phyloP scores from a whole-genome alignment of 2,888 invertebrate genomes.

The Cephus pygmeus region DNA sequence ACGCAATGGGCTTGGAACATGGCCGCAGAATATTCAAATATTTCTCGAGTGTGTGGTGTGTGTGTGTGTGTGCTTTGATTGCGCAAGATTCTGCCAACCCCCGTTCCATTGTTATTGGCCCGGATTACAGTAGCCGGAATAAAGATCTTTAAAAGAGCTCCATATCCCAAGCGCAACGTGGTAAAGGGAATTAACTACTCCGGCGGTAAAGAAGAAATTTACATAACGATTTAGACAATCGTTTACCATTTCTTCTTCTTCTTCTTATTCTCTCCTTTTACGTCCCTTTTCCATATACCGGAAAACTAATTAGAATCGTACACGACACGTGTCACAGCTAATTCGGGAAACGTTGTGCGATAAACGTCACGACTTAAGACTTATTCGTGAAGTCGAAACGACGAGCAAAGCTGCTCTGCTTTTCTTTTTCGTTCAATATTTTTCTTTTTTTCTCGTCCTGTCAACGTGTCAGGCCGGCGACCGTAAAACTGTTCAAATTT shows the following conservation, averaged over 20 bases:
- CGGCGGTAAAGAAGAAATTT: neutral
- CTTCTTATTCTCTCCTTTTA: neutral
- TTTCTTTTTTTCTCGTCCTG: conserved; percentile 7
- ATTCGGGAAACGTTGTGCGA: conserved; percentile 7
- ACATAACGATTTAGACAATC: neutral
- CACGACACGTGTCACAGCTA: neutral
- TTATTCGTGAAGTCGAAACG: conserved; percentile 11
- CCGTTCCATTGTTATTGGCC: neutral
- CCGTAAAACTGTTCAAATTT: conserved; percentile 11
- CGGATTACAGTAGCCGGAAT: neutral
- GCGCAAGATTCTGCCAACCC: conserved; percentile 1
- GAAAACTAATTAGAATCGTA: neutral
- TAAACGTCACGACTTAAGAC: conserved; percentile 15
- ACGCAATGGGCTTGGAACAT: conserved; percentile 15
- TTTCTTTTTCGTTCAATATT: conserved; percentile 7
- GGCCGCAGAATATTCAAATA: conserved; percentile 12
- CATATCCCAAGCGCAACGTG: neutral
- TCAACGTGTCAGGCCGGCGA: conserved; percentile 11
- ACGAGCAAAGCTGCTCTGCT: conserved; percentile 20
- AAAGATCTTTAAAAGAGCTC: neutral
- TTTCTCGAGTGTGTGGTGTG: neutral
- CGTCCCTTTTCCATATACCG: neutral
- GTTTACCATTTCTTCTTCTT: neutral
- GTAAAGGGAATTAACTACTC: neutral
- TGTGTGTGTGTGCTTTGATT: conserved; percentile 13